These are phyloP conservation scores for Scaptomyza graminum DNA, from an alignment of 1,140 invertebrate genomes.

Conservation along the genomic window DNA sequence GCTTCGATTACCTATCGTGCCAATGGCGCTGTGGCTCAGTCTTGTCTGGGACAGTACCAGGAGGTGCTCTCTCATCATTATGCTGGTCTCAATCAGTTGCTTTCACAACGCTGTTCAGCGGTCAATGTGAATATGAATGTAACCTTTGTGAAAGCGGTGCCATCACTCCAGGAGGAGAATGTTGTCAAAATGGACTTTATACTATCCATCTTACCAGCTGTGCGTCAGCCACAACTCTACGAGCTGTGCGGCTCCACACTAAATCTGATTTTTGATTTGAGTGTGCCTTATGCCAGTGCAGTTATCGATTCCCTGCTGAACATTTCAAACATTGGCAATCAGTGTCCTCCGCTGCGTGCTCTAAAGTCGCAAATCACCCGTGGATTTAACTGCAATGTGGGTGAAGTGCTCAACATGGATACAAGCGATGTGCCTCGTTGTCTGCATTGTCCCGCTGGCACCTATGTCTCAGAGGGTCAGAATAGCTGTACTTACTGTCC, in stretches of 20 bases:
- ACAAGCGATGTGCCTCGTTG: conserved; percentile 96
- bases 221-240: conserved; percentile 94
- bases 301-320: conserved; percentile 95
- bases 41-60: conserved; percentile 94
- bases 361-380: conserved; percentile 92
- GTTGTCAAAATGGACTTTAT: conserved; percentile 94
- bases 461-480: conserved; percentile 94
- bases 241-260: conserved; percentile 97
- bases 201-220: conserved; percentile 93
- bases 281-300: conserved; percentile 95
- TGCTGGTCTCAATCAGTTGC: conserved; percentile 89
- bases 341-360: conserved; percentile 95
- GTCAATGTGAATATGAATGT: conserved; percentile 98
- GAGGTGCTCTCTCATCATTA: conserved; percentile 93
- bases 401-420: conserved; percentile 96
- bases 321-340: conserved; percentile 94
- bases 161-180: conserved; percentile 92
- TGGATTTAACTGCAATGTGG: conserved; percentile 96
- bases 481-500: conserved; percentile 95
- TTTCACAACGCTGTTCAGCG: conserved; percentile 96
- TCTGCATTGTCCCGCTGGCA: conserved; percentile 97
- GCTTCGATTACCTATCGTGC: conserved; percentile 95
- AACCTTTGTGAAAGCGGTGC: conserved; percentile 92
- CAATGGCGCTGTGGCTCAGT: conserved; percentile 92
- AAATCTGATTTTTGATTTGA: conserved; percentile 96